These are phyloP conservation scores for Paradoxurus hermaphroditus DNA, from an alignment of 2,113 vertebrate genomes.

Conservation along the genomic window DNA sequence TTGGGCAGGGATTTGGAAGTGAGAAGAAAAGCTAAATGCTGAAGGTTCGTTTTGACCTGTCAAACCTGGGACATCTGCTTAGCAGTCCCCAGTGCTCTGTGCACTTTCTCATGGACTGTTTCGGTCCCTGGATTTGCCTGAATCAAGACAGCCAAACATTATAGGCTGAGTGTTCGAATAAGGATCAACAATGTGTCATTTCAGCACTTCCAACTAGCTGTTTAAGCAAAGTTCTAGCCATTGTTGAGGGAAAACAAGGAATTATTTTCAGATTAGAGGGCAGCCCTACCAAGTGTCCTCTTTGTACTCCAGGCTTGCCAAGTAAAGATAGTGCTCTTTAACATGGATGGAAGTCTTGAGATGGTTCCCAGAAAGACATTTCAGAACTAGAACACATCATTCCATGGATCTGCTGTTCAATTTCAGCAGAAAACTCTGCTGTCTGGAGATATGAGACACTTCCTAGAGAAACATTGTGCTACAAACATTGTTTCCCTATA, in stretches of 20 bases:
- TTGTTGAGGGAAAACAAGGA: neutral
- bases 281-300: neutral
- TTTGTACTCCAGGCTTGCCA: neutral
- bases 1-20: neutral
- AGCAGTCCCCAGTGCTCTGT: neutral
- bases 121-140: neutral
- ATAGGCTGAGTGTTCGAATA: too few species aligned
- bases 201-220: neutral
- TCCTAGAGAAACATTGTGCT: neutral
- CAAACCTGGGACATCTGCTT: neutral
- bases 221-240: neutral
- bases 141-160: neutral
- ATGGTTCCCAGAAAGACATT: neutral
- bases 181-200: neutral
- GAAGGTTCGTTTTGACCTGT: neutral
- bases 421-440: neutral
- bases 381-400: neutral
- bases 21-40: neutral
- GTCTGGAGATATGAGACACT: neutral
- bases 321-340: neutral
- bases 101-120: accelerated
- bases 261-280: neutral
- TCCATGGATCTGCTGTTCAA: neutral
- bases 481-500: neutral
- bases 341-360: neutral